Evolutionary conservation across 2,888 invertebrate genomes (phyloP).

Genomic region (Plutella xylostella): DNA sequence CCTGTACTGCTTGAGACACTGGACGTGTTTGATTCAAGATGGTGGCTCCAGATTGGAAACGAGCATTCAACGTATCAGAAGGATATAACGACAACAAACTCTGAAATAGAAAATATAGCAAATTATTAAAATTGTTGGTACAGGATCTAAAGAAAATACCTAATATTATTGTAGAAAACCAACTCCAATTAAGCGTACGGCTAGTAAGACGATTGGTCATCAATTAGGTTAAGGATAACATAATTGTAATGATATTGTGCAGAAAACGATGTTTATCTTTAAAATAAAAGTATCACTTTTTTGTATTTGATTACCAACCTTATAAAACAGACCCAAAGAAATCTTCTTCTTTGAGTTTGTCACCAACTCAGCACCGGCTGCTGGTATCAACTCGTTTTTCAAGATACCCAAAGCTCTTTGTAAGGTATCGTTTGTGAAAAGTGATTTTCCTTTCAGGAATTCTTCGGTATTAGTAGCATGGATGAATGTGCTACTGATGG

Average conservation of each 20-base stretch:
- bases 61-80: background rate
- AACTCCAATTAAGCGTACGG: background rate
- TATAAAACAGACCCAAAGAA: slow-evolving; percentile 73
- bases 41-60: background rate
- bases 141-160: background rate
- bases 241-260: no score
- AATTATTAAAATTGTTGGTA: background rate
- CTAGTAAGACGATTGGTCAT: background rate
- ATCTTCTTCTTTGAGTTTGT: slow-evolving; percentile 70
- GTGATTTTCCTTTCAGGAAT: slow-evolving; percentile 48
- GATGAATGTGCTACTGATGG: slow-evolving; percentile 51
- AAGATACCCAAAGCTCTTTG: slow-evolving; percentile 32
- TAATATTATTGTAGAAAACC: no score
- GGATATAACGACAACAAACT: background rate
- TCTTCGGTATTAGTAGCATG: slow-evolving; percentile 67
- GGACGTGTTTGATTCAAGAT: slow-evolving; percentile 32
- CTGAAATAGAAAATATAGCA: background rate
- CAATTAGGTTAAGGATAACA: no score
- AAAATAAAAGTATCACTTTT: background rate
- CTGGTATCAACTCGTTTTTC: slow-evolving; percentile 30
- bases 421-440: slow-evolving; percentile 31
- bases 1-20: slow-evolving; percentile 70
- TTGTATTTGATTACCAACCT: slow-evolving; percentile 45
- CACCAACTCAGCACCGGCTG: slow-evolving; percentile 59
- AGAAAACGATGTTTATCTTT: no score